These are phyloP conservation scores for Zaprionus africanus DNA, from an alignment of 1,140 invertebrate species.

Conservation along the genomic window DNA sequence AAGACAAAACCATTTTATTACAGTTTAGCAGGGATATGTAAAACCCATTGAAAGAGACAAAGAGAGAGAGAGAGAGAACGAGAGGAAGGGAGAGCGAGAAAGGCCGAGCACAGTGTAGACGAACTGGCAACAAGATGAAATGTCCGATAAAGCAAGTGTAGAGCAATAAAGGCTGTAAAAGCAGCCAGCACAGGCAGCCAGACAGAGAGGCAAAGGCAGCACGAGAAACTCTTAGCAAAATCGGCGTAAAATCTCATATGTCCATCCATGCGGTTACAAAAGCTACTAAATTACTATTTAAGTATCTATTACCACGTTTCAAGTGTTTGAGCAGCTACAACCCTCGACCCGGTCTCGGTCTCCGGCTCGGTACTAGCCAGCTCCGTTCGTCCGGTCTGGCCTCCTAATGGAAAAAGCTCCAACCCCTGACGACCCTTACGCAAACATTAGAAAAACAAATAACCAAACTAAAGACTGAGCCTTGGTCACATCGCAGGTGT, in stretches of 20 bases:
- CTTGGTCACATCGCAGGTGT: constrained; percentile 38
- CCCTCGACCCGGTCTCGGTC: neutral
- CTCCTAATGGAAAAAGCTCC: constrained; percentile 58
- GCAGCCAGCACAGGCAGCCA: constrained; percentile 22
- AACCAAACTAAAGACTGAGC: constrained; percentile 48
- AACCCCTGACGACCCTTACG: constrained; percentile 42
- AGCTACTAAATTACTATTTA: constrained; percentile 80
- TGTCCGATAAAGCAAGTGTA: constrained; percentile 64
- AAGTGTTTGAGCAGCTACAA: constrained; percentile 59
- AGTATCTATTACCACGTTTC: constrained; percentile 76
- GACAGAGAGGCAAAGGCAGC: constrained; percentile 10
- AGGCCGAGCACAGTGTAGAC: constrained; percentile 1
- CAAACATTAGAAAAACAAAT: constrained; percentile 66
- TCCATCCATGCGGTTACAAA: constrained; percentile 76
- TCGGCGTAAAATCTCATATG: constrained; percentile 80
- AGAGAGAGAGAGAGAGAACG: too few relatives aligned
- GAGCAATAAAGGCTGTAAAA: constrained; percentile 64
- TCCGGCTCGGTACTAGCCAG: too few relatives aligned
- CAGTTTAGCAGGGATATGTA: constrained; percentile 62
- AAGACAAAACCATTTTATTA: constrained; percentile 63
- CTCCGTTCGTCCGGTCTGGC: neutral
- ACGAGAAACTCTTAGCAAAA: constrained; percentile 54
- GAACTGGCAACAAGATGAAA: constrained; percentile 62
- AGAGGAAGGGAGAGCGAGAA: neutral
- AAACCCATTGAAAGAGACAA: constrained; percentile 22